phyloP scores from a whole-genome alignment of 2,888 invertebrate species.

The Drosophila acutilabella region DNA sequence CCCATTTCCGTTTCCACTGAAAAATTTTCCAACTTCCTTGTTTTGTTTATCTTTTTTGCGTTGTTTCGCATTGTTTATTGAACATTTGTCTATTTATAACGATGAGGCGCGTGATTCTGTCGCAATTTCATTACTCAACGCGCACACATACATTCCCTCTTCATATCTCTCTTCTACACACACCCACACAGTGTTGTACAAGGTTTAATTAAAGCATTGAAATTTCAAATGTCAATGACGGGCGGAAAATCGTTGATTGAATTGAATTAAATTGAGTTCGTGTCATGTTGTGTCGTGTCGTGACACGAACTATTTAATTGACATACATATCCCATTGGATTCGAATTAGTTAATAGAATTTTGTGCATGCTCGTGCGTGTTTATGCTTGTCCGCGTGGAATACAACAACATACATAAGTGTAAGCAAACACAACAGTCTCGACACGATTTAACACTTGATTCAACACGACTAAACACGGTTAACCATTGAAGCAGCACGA shows the following conservation, averaged over 20 bases:
- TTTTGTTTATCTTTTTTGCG: neutral
- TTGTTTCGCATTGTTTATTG: slow-evolving; percentile 54
- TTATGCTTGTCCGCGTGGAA: slow-evolving; percentile 17
- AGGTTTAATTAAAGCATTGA: slow-evolving; percentile 57
- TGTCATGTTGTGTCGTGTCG: neutral
- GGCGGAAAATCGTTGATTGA: neutral
- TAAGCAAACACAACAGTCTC: slow-evolving; percentile 16
- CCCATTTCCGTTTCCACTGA: slow-evolving; percentile 22
- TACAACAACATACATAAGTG: slow-evolving; percentile 6
- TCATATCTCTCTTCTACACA: neutral
- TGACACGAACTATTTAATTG: slow-evolving; percentile 14
- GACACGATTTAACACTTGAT: slow-evolving; percentile 26
- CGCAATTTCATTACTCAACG: slow-evolving; percentile 65
- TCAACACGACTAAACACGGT: slow-evolving; percentile 19
- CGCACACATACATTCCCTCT: slow-evolving; percentile 22
- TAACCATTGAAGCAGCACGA: slow-evolving; percentile 10
- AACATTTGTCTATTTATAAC: slow-evolving; percentile 64
- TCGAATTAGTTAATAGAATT: slow-evolving; percentile 9
- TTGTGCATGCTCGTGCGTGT: slow-evolving; percentile 20
- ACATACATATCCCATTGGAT: neutral
- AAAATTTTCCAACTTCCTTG: neutral
- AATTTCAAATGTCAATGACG: slow-evolving; percentile 10
- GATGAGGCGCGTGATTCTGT: slow-evolving; percentile 53
- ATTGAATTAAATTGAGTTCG: neutral
- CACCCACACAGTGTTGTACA: slow-evolving; percentile 1